Evolutionary conservation across 2,113 vertebrate genomes (phyloP).

Genomic region (Nyctereutes procyonoides): DNA sequence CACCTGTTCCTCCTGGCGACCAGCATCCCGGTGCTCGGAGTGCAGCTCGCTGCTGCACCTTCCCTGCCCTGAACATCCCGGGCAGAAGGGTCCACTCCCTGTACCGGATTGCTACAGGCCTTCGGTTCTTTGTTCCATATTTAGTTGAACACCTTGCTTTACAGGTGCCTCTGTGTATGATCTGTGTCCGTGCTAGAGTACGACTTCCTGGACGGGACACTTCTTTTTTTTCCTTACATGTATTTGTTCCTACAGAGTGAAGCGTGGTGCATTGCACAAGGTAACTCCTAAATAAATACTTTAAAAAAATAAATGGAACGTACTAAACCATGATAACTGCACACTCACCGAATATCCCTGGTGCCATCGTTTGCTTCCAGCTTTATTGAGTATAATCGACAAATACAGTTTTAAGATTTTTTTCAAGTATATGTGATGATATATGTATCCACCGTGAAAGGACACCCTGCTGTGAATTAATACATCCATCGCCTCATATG

Average conservation of each 20-base stretch:
- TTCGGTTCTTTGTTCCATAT: background rate
- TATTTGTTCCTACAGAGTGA: background rate
- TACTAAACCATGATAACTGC: background rate
- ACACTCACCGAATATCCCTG: background rate
- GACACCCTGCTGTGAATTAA: background rate
- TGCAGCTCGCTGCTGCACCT: background rate
- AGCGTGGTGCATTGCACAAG: background rate
- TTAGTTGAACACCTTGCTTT: background rate
- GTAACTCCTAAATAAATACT: background rate
- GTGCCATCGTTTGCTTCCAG: background rate
- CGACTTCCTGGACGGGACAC: background rate
- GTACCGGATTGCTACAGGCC: background rate
- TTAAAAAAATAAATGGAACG: slow-evolving; percentile 13
- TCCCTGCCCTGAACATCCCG: background rate
- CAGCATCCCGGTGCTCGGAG: background rate
- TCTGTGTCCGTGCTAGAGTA: background rate
- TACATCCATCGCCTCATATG: background rate
- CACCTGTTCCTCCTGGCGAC: background rate
- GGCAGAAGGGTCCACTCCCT: background rate
- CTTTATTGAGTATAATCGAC: background rate
- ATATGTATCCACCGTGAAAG: background rate
- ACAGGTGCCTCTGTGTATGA: background rate
- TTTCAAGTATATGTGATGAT: background rate
- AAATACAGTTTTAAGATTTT: background rate
- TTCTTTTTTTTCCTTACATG: background rate